Percentiles rank a stretch among this genome's conserved stretches.
Evolutionary conservation across 2,888 invertebrate species (phyloP).

Genomic region (Agonopterix subpropinquella): DNA sequence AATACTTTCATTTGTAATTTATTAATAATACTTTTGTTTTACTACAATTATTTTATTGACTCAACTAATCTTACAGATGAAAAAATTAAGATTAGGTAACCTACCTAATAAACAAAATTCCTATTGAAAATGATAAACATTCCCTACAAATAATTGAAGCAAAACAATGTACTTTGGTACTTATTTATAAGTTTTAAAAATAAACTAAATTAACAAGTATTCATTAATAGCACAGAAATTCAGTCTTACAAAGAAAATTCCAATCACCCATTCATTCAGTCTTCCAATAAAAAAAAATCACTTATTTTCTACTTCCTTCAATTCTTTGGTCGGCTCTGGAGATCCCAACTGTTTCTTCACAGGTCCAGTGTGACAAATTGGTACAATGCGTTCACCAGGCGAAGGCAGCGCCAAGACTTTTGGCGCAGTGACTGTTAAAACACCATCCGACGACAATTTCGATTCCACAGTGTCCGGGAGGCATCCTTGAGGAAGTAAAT

Average conservation of each 20-base stretch:
- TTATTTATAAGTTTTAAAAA: no score
- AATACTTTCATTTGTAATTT: no score
- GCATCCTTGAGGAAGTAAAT: slow-evolving; percentile 82
- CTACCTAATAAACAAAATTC: no score
- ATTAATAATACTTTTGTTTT: no score
- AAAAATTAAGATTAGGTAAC: no score
- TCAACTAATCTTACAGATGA: no score
- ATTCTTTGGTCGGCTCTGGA: slow-evolving; percentile 9
- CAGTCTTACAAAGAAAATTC: slow-evolving; percentile 56
- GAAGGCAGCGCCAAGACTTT: slow-evolving; percentile 53
- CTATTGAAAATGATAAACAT: no score
- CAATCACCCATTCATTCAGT: slow-evolving; percentile 53
- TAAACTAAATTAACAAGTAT: no score
- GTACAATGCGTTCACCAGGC: slow-evolving; percentile 73
- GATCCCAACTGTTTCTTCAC: slow-evolving; percentile 46
- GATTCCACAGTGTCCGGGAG: slow-evolving; percentile 83
- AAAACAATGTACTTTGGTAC: no score
- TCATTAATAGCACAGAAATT: slow-evolving; percentile 18
- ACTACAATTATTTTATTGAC: no score
- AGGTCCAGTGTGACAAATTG: slow-evolving; percentile 77
- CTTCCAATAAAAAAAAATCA: background rate
- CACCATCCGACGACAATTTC: slow-evolving; percentile 84
- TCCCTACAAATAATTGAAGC: no score
- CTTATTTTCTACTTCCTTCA: background rate
- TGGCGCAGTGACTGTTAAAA: slow-evolving; percentile 84